Conservation (phyloP, 2,888 invertebrate genomes). For the Pandemis heparana region DNA sequence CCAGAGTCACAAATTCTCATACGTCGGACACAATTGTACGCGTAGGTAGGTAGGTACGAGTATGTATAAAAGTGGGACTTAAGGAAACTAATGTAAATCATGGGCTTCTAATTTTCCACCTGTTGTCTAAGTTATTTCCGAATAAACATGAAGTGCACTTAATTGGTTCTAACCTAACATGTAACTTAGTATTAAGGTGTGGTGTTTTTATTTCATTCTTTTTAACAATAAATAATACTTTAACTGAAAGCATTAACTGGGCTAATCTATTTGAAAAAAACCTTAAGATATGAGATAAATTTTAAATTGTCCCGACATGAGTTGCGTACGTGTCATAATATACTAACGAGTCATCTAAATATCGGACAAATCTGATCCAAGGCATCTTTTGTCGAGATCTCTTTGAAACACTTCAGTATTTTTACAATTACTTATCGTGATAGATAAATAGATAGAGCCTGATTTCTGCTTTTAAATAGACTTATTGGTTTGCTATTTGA, state of each 20-base stretch:
- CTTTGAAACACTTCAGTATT: not conserved
- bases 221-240: constrained; percentile 38
- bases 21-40: not conserved
- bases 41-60: not conserved
- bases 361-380: not conserved
- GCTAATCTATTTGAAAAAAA: not conserved
- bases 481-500: constrained; percentile 35
- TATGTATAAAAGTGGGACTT: not conserved
- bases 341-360: not conserved
- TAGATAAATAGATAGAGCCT: constrained; percentile 18
- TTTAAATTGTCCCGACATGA: not conserved
- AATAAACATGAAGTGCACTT: constrained; percentile 55
- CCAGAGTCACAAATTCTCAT: not conserved
- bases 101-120: constrained; percentile 22
- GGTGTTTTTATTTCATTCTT: constrained; percentile 72
- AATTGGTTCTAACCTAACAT: constrained; percentile 68
- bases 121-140: constrained; percentile 41
- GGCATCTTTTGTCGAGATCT: not conserved
- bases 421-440: not conserved
- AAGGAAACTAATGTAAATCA: not conserved
- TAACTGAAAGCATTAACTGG: constrained; percentile 49
- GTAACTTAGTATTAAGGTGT: constrained; percentile 81
- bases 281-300: not conserved
- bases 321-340: not conserved
- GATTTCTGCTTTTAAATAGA: constrained; percentile 50